Evolutionary conservation across 1,140 invertebrate species (phyloP).

Genomic region (Metaphire vulgaris): DNA sequence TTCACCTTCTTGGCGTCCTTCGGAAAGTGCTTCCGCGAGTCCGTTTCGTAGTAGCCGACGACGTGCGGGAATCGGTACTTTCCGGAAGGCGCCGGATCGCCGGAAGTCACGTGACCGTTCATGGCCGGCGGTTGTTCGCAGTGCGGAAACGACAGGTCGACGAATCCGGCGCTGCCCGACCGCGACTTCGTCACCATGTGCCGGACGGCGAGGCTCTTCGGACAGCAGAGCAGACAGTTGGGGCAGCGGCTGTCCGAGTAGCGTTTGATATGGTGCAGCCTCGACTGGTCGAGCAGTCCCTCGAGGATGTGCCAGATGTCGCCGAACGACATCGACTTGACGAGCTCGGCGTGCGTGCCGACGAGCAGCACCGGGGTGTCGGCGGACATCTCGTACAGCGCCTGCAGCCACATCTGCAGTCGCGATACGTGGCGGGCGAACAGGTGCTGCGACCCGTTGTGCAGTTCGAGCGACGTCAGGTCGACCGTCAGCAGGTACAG

Average conservation of each 20-base stretch:
- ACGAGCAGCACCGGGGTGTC: slow-evolving; percentile 28
- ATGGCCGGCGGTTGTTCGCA: slow-evolving; percentile 13
- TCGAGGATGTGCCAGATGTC: slow-evolving; percentile 22
- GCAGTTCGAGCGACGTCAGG: slow-evolving; percentile 25
- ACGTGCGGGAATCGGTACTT: slow-evolving; percentile 21
- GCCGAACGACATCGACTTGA: slow-evolving; percentile 26
- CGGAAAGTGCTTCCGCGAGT: slow-evolving; percentile 27
- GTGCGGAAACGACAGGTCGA: slow-evolving; percentile 21
- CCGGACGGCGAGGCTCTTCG: slow-evolving; percentile 9
- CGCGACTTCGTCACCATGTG: slow-evolving; percentile 16
- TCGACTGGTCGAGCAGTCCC: slow-evolving; percentile 18
- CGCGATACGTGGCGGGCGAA: slow-evolving; percentile 25
- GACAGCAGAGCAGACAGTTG: slow-evolving; percentile 25
- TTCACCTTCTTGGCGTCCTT: slow-evolving; percentile 29
- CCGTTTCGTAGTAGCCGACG: slow-evolving; percentile 30
- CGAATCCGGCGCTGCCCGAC: slow-evolving; percentile 21
- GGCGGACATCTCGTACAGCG: slow-evolving; percentile 26
- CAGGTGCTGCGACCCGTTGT: slow-evolving; percentile 30
- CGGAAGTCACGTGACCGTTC: slow-evolving; percentile 22
- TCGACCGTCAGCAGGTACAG: slow-evolving; percentile 24
- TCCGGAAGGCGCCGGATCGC: slow-evolving; percentile 3
- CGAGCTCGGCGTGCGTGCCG: slow-evolving; percentile 27
- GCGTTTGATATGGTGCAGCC: slow-evolving; percentile 16
- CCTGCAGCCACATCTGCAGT: slow-evolving; percentile 27
- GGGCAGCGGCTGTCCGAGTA: slow-evolving; percentile 12